These are phyloP conservation scores for Dolichomitus sp. DNA, from an alignment of 2,888 invertebrate species.

Conservation along the genomic window DNA sequence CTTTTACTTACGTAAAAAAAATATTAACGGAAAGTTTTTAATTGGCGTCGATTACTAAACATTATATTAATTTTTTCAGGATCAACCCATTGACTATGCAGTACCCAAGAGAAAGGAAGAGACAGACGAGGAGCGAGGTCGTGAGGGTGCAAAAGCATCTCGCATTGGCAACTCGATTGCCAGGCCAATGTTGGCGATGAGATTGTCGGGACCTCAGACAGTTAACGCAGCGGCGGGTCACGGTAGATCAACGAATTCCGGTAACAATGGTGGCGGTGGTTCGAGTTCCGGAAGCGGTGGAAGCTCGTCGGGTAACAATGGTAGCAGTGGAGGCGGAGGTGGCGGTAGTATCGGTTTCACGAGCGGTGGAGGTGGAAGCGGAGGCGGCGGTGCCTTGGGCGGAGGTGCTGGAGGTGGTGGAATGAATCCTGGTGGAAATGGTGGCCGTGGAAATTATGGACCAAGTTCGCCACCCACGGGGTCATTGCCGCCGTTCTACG, in stretches of 20 bases:
- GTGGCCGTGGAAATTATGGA: slow-evolving; percentile 93
- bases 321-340: slow-evolving; percentile 84
- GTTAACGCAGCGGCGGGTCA: slow-evolving; percentile 91
- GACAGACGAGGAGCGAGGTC: slow-evolving; percentile 88
- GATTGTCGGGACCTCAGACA: slow-evolving; percentile 81
- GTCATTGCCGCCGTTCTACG: slow-evolving; percentile 95
- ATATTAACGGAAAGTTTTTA: neutral
- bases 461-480: slow-evolving; percentile 96
- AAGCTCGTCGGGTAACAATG: slow-evolving; percentile 81
- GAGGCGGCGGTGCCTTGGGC: slow-evolving; percentile 87
- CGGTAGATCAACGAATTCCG: slow-evolving; percentile 89
- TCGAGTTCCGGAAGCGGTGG: slow-evolving; percentile 61
- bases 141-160: slow-evolving; percentile 87
- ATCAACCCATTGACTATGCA: slow-evolving; percentile 96
- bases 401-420: slow-evolving; percentile 92
- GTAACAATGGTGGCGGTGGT: slow-evolving; percentile 73
- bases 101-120: slow-evolving; percentile 93
- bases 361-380: slow-evolving; percentile 87
- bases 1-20: neutral
- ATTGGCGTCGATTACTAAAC: neutral
- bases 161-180: slow-evolving; percentile 83
- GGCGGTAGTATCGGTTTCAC: slow-evolving; percentile 88
- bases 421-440: slow-evolving; percentile 92
- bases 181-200: slow-evolving; percentile 82
- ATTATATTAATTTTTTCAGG: slow-evolving; percentile 86